A percentile compares a stretch with the other conserved stretches of the same genome.
phyloP scores from a whole-genome alignment of 2,113 vertebrate species.

The Vanacampus margaritifer region DNA sequence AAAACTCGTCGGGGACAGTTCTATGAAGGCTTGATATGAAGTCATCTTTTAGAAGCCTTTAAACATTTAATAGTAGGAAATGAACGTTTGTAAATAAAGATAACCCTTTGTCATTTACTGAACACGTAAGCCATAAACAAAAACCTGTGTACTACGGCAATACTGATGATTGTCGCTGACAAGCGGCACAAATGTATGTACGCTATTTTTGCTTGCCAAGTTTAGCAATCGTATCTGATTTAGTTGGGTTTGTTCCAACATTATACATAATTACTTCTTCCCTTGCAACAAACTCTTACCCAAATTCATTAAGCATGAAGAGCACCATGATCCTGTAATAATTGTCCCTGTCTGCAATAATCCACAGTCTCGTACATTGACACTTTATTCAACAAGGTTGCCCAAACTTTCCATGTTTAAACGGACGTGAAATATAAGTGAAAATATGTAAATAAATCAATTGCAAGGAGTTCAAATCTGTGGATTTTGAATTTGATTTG shows the following conservation, averaged over 20 bases:
- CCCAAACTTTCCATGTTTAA: neutral
- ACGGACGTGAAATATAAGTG: neutral
- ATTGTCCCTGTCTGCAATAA: neutral
- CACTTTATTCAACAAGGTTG: neutral
- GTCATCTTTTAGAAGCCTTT: slow-evolving; percentile 11
- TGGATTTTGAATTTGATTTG: too few species aligned
- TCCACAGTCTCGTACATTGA: neutral
- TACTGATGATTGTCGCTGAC: neutral
- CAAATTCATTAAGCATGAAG: neutral
- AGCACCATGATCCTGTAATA: neutral
- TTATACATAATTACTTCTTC: neutral
- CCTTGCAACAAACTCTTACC: neutral
- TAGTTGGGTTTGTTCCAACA: neutral
- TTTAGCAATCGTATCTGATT: neutral
- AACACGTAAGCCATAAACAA: neutral
- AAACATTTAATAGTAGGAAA: neutral
- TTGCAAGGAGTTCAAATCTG: neutral
- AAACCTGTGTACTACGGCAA: neutral
- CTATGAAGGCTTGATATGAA: slow-evolving; percentile 17
- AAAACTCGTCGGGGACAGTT: slow-evolving; percentile 21
- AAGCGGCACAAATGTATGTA: neutral
- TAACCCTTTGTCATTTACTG: neutral
- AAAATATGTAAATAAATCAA: neutral
- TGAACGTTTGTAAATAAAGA: neutral
- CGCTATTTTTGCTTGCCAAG: neutral